Conservation (phyloP, 1,140 invertebrate genomes). For the Drosophila azteca region DNA sequence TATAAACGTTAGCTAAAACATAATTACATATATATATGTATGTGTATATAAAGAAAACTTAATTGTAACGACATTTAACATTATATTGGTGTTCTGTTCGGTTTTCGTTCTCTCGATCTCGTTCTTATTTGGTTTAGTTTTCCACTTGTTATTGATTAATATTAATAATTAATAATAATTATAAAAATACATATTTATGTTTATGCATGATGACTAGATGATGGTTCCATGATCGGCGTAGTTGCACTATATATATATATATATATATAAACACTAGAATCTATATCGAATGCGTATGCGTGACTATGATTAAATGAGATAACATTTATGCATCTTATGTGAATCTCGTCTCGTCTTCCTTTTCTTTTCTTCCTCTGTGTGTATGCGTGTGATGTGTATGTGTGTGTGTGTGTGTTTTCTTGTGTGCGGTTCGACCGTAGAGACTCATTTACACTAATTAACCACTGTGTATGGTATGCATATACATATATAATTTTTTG, state of each 20-base stretch:
- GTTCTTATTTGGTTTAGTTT: conserved; percentile 20
- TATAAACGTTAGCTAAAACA: conserved; percentile 70
- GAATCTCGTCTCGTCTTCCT: conserved; percentile 7
- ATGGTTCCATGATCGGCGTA: conserved; percentile 59
- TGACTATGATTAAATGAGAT: conserved; percentile 65
- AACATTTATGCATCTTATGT: conserved; percentile 65
- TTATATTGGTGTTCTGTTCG: conserved; percentile 68
- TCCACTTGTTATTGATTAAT: conserved; percentile 37
- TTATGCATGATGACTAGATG: conserved; percentile 64
- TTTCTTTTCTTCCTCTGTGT: conserved; percentile 32
- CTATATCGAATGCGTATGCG: conserved; percentile 46
- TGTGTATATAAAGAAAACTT: conserved; percentile 68
- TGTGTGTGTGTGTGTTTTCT: conserved; percentile 23
- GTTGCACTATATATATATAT: conserved; percentile 57
- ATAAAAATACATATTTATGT: conserved; percentile 73
- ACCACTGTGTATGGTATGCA: conserved; percentile 9
- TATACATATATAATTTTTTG: conserved; percentile 49
- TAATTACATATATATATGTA: conserved; percentile 45
- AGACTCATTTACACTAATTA: conserved; percentile 64
- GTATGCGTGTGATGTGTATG: conserved; percentile 27
- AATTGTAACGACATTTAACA: conserved; percentile 81
- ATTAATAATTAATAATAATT: conserved; percentile 40
- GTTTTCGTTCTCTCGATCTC: too few relatives aligned
- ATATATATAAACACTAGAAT: conserved; percentile 37
- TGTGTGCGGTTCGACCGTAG: conserved; percentile 77